phyloP scores from a whole-genome alignment of 2,113 vertebrate species.

The Carettochelys insculpta region DNA sequence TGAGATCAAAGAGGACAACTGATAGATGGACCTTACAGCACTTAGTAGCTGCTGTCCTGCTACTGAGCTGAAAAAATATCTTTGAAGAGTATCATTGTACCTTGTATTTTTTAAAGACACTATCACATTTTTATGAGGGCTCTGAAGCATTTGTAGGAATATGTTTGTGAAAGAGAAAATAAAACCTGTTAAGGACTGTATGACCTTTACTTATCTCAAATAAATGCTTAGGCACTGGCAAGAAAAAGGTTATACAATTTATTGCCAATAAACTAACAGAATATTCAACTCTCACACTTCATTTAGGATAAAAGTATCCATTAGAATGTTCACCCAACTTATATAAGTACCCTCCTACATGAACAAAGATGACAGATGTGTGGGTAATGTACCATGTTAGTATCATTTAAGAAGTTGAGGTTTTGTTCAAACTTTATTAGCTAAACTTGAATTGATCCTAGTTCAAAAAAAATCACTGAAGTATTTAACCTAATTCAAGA shows the following conservation, averaged over 20 bases:
- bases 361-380: conserved; percentile 75
- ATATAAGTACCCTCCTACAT: conserved; percentile 71
- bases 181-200: conserved; percentile 30
- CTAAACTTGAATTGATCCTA: conserved; percentile 75
- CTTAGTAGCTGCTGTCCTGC: conserved; percentile 5
- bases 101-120: background rate
- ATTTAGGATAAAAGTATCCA: conserved; percentile 70
- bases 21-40: background rate
- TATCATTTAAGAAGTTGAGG: conserved; percentile 80
- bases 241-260: conserved; percentile 62
- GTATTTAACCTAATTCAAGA: conserved; percentile 75
- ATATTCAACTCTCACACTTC: conserved; percentile 58
- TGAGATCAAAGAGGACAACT: background rate
- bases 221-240: conserved; percentile 39
- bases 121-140: background rate
- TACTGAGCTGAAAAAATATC: conserved; percentile 36
- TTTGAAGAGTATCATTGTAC: background rate
- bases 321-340: conserved; percentile 76
- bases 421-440: conserved; percentile 83
- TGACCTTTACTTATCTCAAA: conserved; percentile 57
- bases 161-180: conserved; percentile 14
- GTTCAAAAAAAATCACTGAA: conserved; percentile 70
- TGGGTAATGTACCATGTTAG: conserved; percentile 79
- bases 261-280: conserved; percentile 67
- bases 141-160: conserved; percentile 29